Conservation (phyloP, 2,797 vertebrate genomes). For the Sebastes variabilis region DNA sequence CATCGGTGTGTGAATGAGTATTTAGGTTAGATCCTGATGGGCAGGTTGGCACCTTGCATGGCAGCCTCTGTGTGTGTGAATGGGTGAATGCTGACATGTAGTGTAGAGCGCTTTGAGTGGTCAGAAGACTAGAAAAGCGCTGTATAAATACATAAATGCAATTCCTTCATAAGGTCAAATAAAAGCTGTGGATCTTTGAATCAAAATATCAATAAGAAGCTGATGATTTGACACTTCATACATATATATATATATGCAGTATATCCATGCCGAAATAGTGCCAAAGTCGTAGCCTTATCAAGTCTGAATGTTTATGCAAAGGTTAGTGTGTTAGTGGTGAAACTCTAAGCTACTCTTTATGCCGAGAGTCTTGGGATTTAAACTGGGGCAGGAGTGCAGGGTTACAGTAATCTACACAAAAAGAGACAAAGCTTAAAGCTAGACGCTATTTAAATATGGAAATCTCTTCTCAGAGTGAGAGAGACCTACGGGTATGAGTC, state of each 20-base stretch:
- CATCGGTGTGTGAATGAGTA: too few relatives aligned
- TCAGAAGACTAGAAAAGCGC: too few relatives aligned
- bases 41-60: too few relatives aligned
- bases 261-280: too few relatives aligned
- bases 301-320: not conserved
- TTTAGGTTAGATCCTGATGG: too few relatives aligned
- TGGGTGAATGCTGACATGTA: too few relatives aligned
- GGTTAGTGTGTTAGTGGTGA: not conserved
- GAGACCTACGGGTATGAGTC: not conserved
- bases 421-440: constrained; percentile 4
- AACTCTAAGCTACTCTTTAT: not conserved
- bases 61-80: too few relatives aligned
- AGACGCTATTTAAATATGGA: not conserved
- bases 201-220: not conserved
- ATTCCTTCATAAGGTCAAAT: not conserved
- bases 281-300: not conserved
- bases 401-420: constrained; percentile 27
- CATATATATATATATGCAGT: too few relatives aligned
- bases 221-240: not conserved
- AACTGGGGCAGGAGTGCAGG: constrained; percentile 1
- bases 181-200: not conserved
- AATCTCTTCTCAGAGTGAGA: not conserved
- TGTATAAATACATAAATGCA: too few relatives aligned
- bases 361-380: not conserved
- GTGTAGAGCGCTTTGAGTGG: too few relatives aligned